phyloP scores from a whole-genome alignment of 2,888 invertebrate species.

The Brachynemurus nebulosus region DNA sequence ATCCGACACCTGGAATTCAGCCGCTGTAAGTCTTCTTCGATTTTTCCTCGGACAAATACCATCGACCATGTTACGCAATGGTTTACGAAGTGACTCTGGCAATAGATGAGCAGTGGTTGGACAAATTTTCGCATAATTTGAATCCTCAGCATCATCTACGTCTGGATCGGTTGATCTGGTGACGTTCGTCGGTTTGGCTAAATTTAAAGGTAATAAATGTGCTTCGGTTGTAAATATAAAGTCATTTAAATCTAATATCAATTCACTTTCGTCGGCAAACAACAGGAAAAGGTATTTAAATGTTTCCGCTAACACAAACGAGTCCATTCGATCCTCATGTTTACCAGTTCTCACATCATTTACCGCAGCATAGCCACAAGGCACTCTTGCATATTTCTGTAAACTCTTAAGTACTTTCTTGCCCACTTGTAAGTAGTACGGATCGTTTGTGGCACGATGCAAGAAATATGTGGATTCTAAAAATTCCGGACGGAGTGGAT shows the following conservation, averaged over 20 bases:
- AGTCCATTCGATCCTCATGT: slow-evolving; percentile 96
- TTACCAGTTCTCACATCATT: slow-evolving; percentile 82
- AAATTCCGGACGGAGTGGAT: slow-evolving; percentile 93
- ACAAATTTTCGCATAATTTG: slow-evolving; percentile 52
- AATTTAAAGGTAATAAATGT: slow-evolving; percentile 79
- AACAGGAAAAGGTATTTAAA: slow-evolving; percentile 93
- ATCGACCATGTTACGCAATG: slow-evolving; percentile 72
- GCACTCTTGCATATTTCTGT: slow-evolving; percentile 81
- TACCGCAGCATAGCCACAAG: slow-evolving; percentile 96
- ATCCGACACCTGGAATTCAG: slow-evolving; percentile 62
- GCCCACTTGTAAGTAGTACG: slow-evolving; percentile 88
- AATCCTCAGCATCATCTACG: slow-evolving; percentile 40
- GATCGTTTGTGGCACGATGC: slow-evolving; percentile 89
- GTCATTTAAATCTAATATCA: slow-evolving; percentile 69
- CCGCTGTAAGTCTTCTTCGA: slow-evolving; percentile 48
- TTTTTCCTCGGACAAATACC: slow-evolving; percentile 58
- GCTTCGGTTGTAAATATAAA: slow-evolving; percentile 91
- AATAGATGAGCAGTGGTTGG: slow-evolving; percentile 74
- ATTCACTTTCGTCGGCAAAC: slow-evolving; percentile 77
- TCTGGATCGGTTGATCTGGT: slow-evolving; percentile 36
- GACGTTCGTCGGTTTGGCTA: slow-evolving; percentile 49
- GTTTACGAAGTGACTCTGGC: slow-evolving; percentile 70
- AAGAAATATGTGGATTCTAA: slow-evolving; percentile 96
- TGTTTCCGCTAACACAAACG: slow-evolving; percentile 94
- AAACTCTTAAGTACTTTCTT: slow-evolving; percentile 76